A percentile compares a stretch with the other conserved stretches of the same genome.
phyloP scores from a whole-genome alignment of 2,888 invertebrate genomes.

The Callyntrura sp. region DNA sequence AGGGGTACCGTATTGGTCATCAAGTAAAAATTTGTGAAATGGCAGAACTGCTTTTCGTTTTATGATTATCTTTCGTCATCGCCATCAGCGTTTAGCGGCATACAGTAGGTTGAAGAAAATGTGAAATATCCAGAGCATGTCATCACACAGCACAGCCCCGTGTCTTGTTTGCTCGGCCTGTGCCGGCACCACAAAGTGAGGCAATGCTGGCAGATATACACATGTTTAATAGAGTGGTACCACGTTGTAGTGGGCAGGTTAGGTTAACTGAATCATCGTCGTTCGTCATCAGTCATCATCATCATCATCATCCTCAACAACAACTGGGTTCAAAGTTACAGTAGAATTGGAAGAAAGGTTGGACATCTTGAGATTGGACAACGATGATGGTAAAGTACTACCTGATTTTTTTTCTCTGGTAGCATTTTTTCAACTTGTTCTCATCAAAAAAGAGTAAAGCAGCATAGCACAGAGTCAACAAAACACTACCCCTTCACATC shows the following conservation, averaged over 20 bases:
- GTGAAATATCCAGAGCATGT: conserved; percentile 75
- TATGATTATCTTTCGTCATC: conserved; percentile 36
- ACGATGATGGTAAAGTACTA: conserved; percentile 18
- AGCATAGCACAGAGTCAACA: not conserved
- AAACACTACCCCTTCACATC: conserved; percentile 56
- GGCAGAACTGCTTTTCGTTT: conserved; percentile 30
- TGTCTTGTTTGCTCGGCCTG: not conserved
- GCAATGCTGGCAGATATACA: too few relatives aligned
- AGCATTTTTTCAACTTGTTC: conserved; percentile 21
- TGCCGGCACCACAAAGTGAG: conserved; percentile 7
- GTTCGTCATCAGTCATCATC: too few relatives aligned
- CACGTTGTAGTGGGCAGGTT: conserved; percentile 14
- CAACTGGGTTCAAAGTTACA: not conserved
- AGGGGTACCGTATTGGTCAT: conserved; percentile 43
- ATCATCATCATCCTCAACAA: too few relatives aligned
- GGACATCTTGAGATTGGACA: not conserved
- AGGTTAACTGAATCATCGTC: not conserved
- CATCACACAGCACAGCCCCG: too few relatives aligned
- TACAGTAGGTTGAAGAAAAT: conserved; percentile 43
- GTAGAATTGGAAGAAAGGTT: not conserved
- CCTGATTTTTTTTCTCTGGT: conserved; percentile 37
- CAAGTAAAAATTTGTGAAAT: conserved; percentile 29
- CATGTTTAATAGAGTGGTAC: not conserved
- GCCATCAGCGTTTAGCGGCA: conserved; percentile 16
- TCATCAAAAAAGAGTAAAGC: conserved; percentile 13